phyloP scores from a whole-genome alignment of 2,888 invertebrate species.

The Ligdia adustata region DNA sequence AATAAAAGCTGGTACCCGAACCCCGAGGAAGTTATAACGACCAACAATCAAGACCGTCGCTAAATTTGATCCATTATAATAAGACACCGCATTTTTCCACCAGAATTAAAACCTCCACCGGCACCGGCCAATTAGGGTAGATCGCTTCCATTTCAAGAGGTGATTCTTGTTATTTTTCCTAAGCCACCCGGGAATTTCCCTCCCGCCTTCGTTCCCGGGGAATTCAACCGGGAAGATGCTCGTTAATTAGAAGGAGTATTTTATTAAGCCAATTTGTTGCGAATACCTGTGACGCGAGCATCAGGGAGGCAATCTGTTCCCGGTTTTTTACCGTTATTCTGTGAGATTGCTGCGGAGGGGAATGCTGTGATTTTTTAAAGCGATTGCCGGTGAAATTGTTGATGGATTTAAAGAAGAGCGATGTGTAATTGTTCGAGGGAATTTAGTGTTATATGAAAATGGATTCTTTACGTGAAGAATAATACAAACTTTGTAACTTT shows the following conservation, averaged over 20 bases:
- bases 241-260: slow-evolving; percentile 78
- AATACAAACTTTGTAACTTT: too few species aligned
- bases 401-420: slow-evolving; percentile 28
- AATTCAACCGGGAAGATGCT: slow-evolving; percentile 40
- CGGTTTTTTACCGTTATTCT: slow-evolving; percentile 41
- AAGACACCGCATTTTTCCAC: slow-evolving; percentile 28
- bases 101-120: slow-evolving; percentile 25
- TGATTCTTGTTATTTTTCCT: slow-evolving; percentile 75
- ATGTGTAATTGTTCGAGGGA: not conserved
- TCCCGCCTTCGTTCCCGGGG: slow-evolving; percentile 35
- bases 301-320: slow-evolving; percentile 39
- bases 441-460: not conserved
- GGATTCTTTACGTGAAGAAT: too few species aligned
- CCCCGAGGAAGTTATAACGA: slow-evolving; percentile 6
- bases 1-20: not conserved
- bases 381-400: slow-evolving; percentile 34
- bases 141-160: slow-evolving; percentile 74
- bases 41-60: slow-evolving; percentile 15
- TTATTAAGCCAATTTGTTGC: slow-evolving; percentile 79
- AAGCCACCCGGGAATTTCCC: slow-evolving; percentile 35
- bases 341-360: slow-evolving; percentile 38
- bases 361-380: slow-evolving; percentile 38
- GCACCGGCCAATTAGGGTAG: slow-evolving; percentile 62
- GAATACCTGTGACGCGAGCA: slow-evolving; percentile 62
- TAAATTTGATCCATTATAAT: slow-evolving; percentile 29